Base-by-base conservation (phyloP, 2,113 vertebrate genomes). In the Diadophis punctatus region DNA sequence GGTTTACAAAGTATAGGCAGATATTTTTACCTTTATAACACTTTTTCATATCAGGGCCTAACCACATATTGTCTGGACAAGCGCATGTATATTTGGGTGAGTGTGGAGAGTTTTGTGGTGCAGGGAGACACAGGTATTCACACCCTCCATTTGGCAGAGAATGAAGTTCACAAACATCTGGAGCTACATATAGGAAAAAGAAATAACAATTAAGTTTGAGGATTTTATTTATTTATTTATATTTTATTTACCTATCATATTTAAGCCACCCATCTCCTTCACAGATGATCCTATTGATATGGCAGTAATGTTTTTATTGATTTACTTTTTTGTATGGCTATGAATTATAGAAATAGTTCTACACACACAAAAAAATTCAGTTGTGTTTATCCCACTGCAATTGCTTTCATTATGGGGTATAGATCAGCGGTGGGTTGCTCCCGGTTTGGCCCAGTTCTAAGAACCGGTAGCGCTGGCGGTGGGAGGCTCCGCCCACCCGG, bases 41-140 rank as follows among this genome's bases (percentile, higher is more conserved):
- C 90, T 98, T 99, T 93, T 98, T 98, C 99, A 98, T 99, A 97
- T 99, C 99, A 0, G 98, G 98, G 43, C 98, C 99, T 95, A 99
- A 97, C 97, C 98, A 98, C 98, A 98, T 98, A 0, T 97, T 98
- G 93, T 99, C 99, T 2, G 99, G 98, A 97, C 99, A 99, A 96
- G 98, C 98, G 92, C 99, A 99, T 0, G 99, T 99, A 93, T 99
- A 99, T 95, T 98, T 99, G 88, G 98, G 98, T 46, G 99, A 99
- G 91, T 99, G 98, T 92, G 98, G 97, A 22, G 98, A 98, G 96
- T 98, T 98, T 97, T 99, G 99, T 46, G 99, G 99, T 49, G 99
- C 99, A 94, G 99, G 98, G 91, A 99, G 98, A 96, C 99, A 99
- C 91, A 99, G 96, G 95, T 99, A 99, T 93, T 99, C 99, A 89